These are phyloP conservation scores for Pecten maximus DNA, from an alignment of 2,888 invertebrate species.

Conservation along the genomic window DNA sequence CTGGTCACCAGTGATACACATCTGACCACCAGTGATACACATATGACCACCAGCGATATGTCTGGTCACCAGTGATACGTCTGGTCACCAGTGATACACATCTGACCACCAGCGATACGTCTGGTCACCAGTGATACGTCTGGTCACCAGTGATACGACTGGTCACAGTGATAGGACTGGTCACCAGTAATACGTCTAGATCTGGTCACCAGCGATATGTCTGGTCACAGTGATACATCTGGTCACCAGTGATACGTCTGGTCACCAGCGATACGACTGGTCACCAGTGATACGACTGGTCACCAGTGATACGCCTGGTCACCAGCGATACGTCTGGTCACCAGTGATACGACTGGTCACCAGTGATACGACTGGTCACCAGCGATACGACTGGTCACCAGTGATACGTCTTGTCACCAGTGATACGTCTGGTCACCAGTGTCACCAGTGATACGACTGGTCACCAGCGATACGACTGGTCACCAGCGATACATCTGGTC, in stretches of 20 bases:
- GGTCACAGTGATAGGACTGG: background rate
- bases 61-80: too few relatives aligned
- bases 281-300: background rate
- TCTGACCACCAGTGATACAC: too few relatives aligned
- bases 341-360: background rate
- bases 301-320: slow-evolving; percentile 18
- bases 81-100: background rate
- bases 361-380: background rate
- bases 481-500: too few relatives aligned
- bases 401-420: background rate
- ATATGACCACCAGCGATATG: too few relatives aligned
- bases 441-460: too few relatives aligned
- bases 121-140: slow-evolving; percentile 7
- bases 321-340: background rate
- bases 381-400: slow-evolving; percentile 9
- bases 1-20: too few relatives aligned
- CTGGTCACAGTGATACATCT: background rate
- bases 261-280: background rate
- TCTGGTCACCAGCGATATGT: background rate
- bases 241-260: background rate
- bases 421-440: background rate
- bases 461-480: background rate
- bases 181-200: background rate
- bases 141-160: background rate
- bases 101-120: background rate